Percentiles rank a stretch among this genome's conserved stretches.
These are phyloP conservation scores for Caenorhabditis sp. DNA, from an alignment of 2,888 invertebrate genomes.

Conservation along the genomic window DNA sequence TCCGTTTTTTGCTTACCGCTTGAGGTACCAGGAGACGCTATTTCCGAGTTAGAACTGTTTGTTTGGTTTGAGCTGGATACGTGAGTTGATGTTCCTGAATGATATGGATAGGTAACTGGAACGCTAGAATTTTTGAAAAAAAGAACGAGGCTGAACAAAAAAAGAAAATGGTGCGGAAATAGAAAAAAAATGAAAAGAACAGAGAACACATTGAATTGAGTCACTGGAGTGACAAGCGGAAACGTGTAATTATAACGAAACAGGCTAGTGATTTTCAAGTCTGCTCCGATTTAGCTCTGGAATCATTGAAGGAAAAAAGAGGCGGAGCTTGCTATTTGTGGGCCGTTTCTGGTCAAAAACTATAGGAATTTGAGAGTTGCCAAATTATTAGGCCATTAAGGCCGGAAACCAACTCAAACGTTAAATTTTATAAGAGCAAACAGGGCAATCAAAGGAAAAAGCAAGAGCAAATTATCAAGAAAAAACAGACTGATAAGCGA, in stretches of 20 bases:
- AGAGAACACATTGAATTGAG: background rate
- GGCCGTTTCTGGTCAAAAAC: too few relatives aligned
- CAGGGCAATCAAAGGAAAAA: too few relatives aligned
- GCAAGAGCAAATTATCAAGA: background rate
- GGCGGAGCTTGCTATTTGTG: background rate
- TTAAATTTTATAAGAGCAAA: background rate
- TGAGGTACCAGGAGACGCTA: background rate
- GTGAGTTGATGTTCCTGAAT: constrained; percentile 1
- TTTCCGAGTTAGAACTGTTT: too few relatives aligned
- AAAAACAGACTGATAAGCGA: background rate
- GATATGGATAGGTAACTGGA: too few relatives aligned
- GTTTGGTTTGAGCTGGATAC: too few relatives aligned
- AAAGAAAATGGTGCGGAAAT: background rate
- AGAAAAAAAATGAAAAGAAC: background rate
- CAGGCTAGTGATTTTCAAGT: background rate
- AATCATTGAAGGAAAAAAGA: background rate
- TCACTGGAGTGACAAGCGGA: background rate
- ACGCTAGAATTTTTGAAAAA: background rate
- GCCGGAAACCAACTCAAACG: too few relatives aligned
- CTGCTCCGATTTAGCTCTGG: background rate
- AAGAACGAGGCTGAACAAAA: background rate
- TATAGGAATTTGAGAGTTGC: too few relatives aligned
- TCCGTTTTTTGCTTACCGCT: background rate
- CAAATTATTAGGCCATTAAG: too few relatives aligned
- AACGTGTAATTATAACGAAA: background rate